Evolutionary conservation across 2,797 vertebrate species (phyloP).

Genomic region (Typhlichthys eigenmanni): DNA sequence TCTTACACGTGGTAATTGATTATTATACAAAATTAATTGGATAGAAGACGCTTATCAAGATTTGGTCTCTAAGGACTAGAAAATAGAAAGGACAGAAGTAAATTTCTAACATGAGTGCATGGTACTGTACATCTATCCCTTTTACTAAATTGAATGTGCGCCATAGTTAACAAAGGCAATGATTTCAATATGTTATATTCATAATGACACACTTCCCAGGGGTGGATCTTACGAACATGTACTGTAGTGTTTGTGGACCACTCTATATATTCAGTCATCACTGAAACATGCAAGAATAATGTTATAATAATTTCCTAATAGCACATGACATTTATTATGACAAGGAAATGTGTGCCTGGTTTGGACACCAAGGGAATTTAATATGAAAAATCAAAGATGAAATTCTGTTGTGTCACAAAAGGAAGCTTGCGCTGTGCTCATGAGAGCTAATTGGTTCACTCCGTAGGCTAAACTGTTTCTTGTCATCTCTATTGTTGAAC

Average conservation of each 20-base stretch:
- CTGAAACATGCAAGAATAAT: no score
- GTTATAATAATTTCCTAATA: not conserved
- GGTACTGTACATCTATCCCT: no score
- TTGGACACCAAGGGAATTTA: not conserved
- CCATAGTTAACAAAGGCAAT: no score
- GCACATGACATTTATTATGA: conserved; percentile 1
- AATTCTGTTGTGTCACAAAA: conserved; percentile 20
- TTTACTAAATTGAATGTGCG: no score
- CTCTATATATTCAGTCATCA: no score
- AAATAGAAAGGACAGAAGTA: conserved; percentile 3
- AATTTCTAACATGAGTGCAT: conserved; percentile 8
- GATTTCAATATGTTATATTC: no score
- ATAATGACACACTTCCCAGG: no score
- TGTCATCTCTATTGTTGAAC: conserved; percentile 18
- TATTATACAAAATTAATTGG: conserved; percentile 11
- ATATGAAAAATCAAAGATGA: conserved; percentile 22
- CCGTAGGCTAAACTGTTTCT: conserved; percentile 1
- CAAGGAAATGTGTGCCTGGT: not conserved
- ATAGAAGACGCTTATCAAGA: conserved; percentile 3
- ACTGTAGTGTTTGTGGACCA: no score
- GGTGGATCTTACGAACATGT: no score
- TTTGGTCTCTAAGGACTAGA: not conserved
- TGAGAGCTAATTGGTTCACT: conserved; percentile 26
- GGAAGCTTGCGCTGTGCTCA: conserved; percentile 25
- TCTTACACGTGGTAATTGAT: conserved; percentile 12